Evolutionary conservation across 2,797 vertebrate genomes (phyloP).

Genomic region (Chelmon rostratus): DNA sequence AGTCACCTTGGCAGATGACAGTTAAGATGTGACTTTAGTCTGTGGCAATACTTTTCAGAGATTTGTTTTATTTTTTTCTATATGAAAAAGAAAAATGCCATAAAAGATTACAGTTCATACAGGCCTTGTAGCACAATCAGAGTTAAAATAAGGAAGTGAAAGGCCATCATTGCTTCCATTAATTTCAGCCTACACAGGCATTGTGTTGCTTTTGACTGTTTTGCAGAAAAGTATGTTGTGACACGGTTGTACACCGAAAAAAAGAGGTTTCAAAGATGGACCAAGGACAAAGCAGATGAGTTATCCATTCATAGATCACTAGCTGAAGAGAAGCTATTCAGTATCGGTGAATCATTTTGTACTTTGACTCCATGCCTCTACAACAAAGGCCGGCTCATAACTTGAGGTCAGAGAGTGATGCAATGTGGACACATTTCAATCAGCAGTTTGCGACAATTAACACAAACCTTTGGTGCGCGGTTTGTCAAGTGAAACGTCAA

Average conservation of each 20-base stretch:
- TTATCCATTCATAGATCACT: conserved; percentile 48
- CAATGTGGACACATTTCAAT: conserved; percentile 34
- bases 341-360: conserved; percentile 44
- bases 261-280: conserved; percentile 49
- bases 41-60: conserved; percentile 13
- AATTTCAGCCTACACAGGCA: conserved; percentile 44
- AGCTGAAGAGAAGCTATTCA: conserved; percentile 57
- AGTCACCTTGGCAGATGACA: conserved; percentile 79
- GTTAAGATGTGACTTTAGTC: conserved; percentile 58
- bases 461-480: conserved; percentile 23
- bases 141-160: conserved; percentile 39
- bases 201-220: conserved; percentile 43
- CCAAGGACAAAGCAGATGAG: conserved; percentile 55
- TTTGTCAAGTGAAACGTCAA: conserved; percentile 52
- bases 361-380: conserved; percentile 32
- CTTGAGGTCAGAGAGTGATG: conserved; percentile 25
- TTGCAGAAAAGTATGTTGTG: conserved; percentile 18
- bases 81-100: conserved; percentile 48
- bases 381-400: conserved; percentile 36
- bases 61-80: conserved; percentile 36
- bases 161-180: conserved; percentile 27
- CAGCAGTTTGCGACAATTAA: conserved; percentile 21
- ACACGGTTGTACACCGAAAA: conserved; percentile 40
- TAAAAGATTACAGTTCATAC: conserved; percentile 30
- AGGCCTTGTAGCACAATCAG: conserved; percentile 50